Percentiles rank a stretch among this genome's conserved stretches.
phyloP scores from a whole-genome alignment of 2,888 invertebrate species.

The Celastrina argiolus region DNA sequence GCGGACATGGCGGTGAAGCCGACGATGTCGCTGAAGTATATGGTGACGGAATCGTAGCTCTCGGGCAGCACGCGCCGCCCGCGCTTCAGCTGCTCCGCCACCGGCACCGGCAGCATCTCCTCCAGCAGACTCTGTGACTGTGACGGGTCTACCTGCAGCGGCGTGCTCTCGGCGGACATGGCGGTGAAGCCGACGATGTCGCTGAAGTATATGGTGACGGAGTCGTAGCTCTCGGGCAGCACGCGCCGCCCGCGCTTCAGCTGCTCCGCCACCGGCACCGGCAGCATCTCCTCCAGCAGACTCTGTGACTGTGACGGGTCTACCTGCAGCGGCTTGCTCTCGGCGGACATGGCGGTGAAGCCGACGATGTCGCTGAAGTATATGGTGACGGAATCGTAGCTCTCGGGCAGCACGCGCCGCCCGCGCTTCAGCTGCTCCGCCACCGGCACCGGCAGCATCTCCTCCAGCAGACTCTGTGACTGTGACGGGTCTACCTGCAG shows the following conservation, averaged over 20 bases:
- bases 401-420: constrained; percentile 92
- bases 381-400: constrained; percentile 94
- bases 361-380: constrained; percentile 97
- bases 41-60: constrained; percentile 93
- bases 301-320: no score
- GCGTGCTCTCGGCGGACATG: constrained; percentile 95
- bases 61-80: constrained; percentile 94
- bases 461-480: no score
- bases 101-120: no score
- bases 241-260: constrained; percentile 93
- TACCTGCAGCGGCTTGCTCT: constrained; percentile 92
- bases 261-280: constrained; percentile 94
- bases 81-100: constrained; percentile 92
- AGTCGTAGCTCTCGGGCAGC: constrained; percentile 93
- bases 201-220: constrained; percentile 95
- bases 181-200: constrained; percentile 96
- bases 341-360: constrained; percentile 94
- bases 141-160: constrained; percentile 84
- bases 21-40: constrained; percentile 97
- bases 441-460: constrained; percentile 93
- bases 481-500: constrained; percentile 83
- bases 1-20: constrained; percentile 96
- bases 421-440: constrained; percentile 95
- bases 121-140: no score
- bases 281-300: no score